Evolutionary conservation across 2,113 vertebrate genomes (phyloP), one percentile per base, ranked within the genome.

Genomic region (Muntiacus muntjak): DNA sequence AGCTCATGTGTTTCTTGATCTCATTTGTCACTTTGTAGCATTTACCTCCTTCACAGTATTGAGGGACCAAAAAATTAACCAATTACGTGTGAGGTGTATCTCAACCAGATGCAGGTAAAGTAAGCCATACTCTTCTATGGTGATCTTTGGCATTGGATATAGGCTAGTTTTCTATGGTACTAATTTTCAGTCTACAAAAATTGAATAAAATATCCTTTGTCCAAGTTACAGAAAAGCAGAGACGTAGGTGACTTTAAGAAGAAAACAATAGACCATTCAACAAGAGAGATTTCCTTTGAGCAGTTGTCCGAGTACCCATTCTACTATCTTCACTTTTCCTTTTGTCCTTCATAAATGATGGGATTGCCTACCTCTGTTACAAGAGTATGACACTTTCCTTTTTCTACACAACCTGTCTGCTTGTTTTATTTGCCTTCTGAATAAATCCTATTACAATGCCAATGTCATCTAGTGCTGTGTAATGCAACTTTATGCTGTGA

Each of bases 1-100:
- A 92, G 98, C 97, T 98, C 94, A 93, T 25, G 45, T 76, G 45
- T 98, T 98, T 97, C 91, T 98, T 97, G 91, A 79, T 98, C 94
- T 97, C 93, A 92, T 97, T 89, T 50, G 92, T 96, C 93, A 47
- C 92, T 94, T 16, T 93, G 45, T 81, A 98, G 93, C 81, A 54
- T 91, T 97, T 95, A 78, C 64, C 57, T 97, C 89, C 97, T 97
- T 97, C 87, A 83, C 84, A 78, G 58, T 74, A 89, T 58, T 36
- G 91, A 98, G 87, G 30, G 33, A 89, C 97, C 86, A 93, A 98
- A 98, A 67, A 62, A n/a, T 98, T 98, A 95, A 96, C 97, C 97
- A 82, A 0, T 19, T 97, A 93, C 43, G 1, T 94, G 33, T 1
- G 11, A 62, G 55, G 47, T 47, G 9, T 0, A 0, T 95, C 93